Conservation (phyloP, 2,888 invertebrate species). For the Prenolepis imparis region DNA sequence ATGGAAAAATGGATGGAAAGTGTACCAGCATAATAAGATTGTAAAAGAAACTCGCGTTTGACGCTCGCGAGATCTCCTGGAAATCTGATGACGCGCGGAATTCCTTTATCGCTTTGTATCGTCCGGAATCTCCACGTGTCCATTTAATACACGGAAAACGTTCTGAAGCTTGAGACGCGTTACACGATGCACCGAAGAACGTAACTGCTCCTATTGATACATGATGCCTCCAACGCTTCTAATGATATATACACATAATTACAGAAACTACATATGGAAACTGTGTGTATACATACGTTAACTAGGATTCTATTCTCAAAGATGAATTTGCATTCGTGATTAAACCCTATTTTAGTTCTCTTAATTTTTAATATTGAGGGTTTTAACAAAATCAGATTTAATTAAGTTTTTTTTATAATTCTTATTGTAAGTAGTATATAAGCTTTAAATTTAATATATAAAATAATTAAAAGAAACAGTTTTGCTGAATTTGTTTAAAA, state of each 20-base stretch:
- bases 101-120: constrained; percentile 18
- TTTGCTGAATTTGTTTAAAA: no score
- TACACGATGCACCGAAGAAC: background rate
- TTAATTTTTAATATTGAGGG: background rate
- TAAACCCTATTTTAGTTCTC: background rate
- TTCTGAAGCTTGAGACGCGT: background rate
- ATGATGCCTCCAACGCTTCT: constrained; percentile 1
- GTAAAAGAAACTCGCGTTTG: background rate
- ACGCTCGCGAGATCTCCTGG: background rate
- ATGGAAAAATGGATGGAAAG: background rate
- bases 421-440: background rate
- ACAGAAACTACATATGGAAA: background rate
- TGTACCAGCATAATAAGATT: background rate
- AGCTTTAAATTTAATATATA: background rate
- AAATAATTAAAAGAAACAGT: no score
- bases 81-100: constrained; percentile 12
- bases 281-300: background rate
- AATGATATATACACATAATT: constrained; percentile 13
- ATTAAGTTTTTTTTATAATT: background rate
- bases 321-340: background rate
- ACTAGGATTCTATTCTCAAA: background rate
- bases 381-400: background rate
- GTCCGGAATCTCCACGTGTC: background rate
- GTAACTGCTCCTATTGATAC: constrained; percentile 13
- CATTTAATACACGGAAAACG: background rate